Evolutionary conservation across 2,888 invertebrate species (phyloP), one percentile per base, ranked within the genome.

Genomic region (Cerastis rubricosa): DNA sequence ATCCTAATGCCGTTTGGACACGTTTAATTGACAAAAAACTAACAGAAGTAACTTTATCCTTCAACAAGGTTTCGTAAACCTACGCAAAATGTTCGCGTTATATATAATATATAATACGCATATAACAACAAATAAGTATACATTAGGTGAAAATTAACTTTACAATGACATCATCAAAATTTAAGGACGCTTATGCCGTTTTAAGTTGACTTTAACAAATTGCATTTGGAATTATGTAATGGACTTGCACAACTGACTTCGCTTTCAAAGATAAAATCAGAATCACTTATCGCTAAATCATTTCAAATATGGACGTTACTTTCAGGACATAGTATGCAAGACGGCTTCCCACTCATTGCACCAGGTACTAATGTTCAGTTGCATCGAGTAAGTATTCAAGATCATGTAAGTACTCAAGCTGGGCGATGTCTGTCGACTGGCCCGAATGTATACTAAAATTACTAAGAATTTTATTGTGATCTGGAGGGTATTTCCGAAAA

Each of bases 221-320:
- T 88, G 86, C 83, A 89, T 89, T 90, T 89, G 89, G 87, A 90
- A 86, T 85, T 85, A 85, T 70, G 89, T 84, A 87, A 85, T 92
- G 91, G 92, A 91, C 91, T 90, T 88, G 91, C 91, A 92, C 87
- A 90, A 91, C 90, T 86, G 87, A 90, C 84, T 88, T 90, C 83
- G 87, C 89, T 89, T 89, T 87, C 83, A 88, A 92, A 90, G 89
- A 92, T 91, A 90, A 90, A 94, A 93, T 91, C 90, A 94, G 93
- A 92, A 92, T 93, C 90, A 95, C 96, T 94, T 96, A 96, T 95
- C 86, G 93, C 96, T 96, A 95, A 96, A 95, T 94, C 93, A 95
- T 95, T 94, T 94, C 92, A 94, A 94, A 95, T 95, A 96, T 96
- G 96, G 96, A 96, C 96, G 96, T 96, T 94, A 95, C 86, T 93